Evolutionary conservation across 2,797 vertebrate genomes (phyloP).

Genomic region (Hemitrygon akajei): DNA sequence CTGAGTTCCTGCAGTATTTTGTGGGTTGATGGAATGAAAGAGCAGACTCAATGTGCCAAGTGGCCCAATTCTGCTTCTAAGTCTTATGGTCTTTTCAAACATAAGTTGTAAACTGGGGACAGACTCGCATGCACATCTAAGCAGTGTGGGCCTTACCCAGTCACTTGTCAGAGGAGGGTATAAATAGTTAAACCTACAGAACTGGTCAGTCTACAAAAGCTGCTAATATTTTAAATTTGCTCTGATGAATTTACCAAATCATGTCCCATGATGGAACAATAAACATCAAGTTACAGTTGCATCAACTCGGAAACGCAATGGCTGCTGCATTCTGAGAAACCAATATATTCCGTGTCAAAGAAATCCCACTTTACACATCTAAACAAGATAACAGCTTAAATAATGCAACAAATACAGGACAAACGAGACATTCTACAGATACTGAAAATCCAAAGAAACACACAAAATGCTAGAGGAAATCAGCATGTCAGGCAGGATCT

Average conservation of each 20-base stretch:
- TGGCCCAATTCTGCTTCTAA: no score
- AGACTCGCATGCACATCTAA: not conserved
- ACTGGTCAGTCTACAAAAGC: not conserved
- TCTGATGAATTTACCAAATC: not conserved
- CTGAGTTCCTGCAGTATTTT: no score
- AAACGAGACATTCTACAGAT: no score
- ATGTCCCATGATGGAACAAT: not conserved
- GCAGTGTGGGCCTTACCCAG: not conserved
- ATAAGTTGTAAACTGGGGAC: not conserved
- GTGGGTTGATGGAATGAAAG: no score
- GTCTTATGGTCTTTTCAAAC: no score
- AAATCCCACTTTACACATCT: not conserved
- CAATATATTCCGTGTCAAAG: not conserved
- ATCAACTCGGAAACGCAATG: no score
- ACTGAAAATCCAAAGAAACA: no score
- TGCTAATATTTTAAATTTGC: not conserved
- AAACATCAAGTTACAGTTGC: not conserved
- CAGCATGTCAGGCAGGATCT: no score
- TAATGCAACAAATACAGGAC: not conserved
- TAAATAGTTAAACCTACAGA: not conserved
- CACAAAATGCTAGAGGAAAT: no score
- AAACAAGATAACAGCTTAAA: not conserved
- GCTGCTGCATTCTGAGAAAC: no score
- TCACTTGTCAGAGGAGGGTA: not conserved
- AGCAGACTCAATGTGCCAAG: no score